A percentile compares a stretch with the other conserved stretches of the same genome.
Evolutionary conservation across 1,140 invertebrate species (phyloP).

Genomic region (Drosophila yakuba): DNA sequence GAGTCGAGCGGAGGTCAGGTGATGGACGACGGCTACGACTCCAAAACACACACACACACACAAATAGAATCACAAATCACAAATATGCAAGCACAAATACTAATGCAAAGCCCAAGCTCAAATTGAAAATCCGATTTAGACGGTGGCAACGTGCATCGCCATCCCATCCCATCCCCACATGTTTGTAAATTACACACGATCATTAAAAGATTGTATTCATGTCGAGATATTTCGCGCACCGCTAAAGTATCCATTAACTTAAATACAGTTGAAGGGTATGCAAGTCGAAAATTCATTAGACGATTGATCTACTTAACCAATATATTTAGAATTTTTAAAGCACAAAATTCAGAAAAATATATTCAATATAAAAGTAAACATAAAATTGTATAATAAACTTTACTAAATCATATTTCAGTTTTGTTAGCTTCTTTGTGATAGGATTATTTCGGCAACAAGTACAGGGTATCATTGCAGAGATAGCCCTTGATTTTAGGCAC

Average conservation of each 20-base stretch:
- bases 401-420: not conserved
- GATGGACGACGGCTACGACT: constrained; percentile 57
- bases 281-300: not conserved
- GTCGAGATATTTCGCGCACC: constrained; percentile 70
- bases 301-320: too few relatives aligned
- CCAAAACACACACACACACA: not conserved
- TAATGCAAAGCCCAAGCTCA: constrained; percentile 8
- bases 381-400: too few relatives aligned
- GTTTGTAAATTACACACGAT: constrained; percentile 82
- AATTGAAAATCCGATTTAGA: constrained; percentile 11
- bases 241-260: not conserved
- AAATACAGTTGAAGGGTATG: not conserved
- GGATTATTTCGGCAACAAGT: not conserved
- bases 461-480: constrained; percentile 5
- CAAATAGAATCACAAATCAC: constrained; percentile 7
- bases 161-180: constrained; percentile 58
- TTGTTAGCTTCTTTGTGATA: too few relatives aligned
- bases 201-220: constrained; percentile 83
- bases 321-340: not conserved
- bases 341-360: too few relatives aligned
- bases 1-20: constrained; percentile 71
- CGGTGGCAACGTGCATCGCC: constrained; percentile 12
- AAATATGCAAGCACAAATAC: constrained; percentile 7
- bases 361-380: too few relatives aligned
- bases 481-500: not conserved